Base-by-base conservation (phyloP, 1,140 invertebrate genomes). In the Diabrotica undecimpunctata region DNA sequence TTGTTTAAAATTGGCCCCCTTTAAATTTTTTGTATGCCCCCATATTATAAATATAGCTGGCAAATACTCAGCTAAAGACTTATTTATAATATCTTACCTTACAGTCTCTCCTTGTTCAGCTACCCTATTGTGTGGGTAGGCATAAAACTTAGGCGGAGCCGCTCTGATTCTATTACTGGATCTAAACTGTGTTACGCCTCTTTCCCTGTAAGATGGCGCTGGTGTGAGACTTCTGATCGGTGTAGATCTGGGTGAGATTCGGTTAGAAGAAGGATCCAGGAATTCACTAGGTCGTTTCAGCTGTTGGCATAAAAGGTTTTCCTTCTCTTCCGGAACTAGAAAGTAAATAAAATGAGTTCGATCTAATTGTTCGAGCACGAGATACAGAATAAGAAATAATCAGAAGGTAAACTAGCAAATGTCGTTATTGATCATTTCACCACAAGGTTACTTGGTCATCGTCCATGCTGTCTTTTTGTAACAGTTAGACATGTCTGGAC, bases 101-200 rank as follows among this genome's bases (percentile, higher is more conserved):
- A 91, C 86, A 2, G 87, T 89, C 69, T 94, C 90, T 7, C 92
- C 92, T 78, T 92, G 89, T 74, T 93, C 89, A 0, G 86, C 91
- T 6, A 94, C 86, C 54, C 89, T 86, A 76, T 94, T 93, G 74
- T 92, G 91, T 2, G 93, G 93, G 63, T 93, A 88, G 14, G 92
- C 90, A 77, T 93, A 91, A 80, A 96, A 95, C 78, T 92, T 92
- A 0, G 92, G 91, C 3, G 90, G 82, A 46, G 82, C 74, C 41
- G 72, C 72, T 67, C 73, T 46, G 6, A 68, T 65, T 46, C 66
- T 66, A 4, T 25, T 25, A 7, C 68, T 38, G 7, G 61, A 38
- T 39, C 61, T 65, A 5, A 58, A 25, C 39, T 61, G 54, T 8
- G 8, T 37, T 8, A 14, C 13, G 14, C 41, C 6, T 10, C 55